Evolutionary conservation across 2,888 invertebrate species (phyloP).

Genomic region (Plebejus argus): DNA sequence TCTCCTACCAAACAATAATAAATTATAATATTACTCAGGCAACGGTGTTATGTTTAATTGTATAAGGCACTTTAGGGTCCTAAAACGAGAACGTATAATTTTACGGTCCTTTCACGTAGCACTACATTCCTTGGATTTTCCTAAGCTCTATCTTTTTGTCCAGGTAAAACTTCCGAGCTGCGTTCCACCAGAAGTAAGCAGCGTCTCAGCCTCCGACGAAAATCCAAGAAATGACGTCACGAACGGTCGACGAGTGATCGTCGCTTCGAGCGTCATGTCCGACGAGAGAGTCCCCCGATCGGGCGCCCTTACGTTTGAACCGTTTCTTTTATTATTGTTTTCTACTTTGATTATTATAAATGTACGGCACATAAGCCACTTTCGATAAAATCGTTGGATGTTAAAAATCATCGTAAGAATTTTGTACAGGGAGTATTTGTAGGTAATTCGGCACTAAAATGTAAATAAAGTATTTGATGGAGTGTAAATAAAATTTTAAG

Average conservation of each 20-base stretch:
- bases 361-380: conserved; percentile 32
- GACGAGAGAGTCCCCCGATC: conserved; percentile 77
- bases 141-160: conserved; percentile 32
- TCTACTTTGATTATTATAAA: conserved; percentile 34
- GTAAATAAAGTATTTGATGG: conserved; percentile 45
- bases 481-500: conserved; percentile 45
- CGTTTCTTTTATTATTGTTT: conserved; percentile 45
- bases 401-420: conserved; percentile 35
- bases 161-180: conserved; percentile 69
- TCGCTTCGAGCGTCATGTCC: conserved; percentile 85
- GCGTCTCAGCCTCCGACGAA: conserved; percentile 64
- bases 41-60: no score
- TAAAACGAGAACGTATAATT: no score
- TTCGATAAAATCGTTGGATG: conserved; percentile 39
- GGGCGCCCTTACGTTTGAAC: conserved; percentile 51
- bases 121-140: no score
- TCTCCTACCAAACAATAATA: no score
- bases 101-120: no score
- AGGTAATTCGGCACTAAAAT: conserved; percentile 44
- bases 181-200: conserved; percentile 77
- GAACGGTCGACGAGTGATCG: conserved; percentile 79
- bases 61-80: no score
- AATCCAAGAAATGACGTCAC: conserved; percentile 60
- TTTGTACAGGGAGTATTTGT: conserved; percentile 46
- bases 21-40: no score